These are phyloP conservation scores for Petrocephalus zakoni DNA, from an alignment of 2,113 vertebrate genomes.

Conservation along the genomic window DNA sequence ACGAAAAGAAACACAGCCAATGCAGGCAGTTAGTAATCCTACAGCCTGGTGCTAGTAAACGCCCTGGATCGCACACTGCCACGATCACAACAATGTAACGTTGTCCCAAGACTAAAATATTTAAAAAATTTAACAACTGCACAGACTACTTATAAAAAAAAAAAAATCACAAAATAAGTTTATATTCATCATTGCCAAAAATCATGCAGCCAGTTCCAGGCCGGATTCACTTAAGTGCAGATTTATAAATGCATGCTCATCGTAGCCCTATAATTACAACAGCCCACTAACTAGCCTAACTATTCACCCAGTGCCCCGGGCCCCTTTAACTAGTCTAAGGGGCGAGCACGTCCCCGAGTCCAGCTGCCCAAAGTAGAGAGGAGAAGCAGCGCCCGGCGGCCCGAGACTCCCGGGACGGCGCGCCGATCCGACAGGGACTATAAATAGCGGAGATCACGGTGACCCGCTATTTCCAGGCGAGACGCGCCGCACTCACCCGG, in stretches of 20 bases:
- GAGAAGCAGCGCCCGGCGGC: not conserved
- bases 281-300: not conserved
- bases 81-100: not conserved
- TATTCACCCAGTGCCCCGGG: not conserved
- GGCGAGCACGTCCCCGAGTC: not conserved
- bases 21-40: not conserved
- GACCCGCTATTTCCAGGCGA: not conserved
- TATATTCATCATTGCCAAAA: not conserved
- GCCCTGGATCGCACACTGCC: not conserved
- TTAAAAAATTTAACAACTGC: not conserved
- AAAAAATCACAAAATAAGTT: not conserved
- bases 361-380: not conserved
- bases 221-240: not conserved
- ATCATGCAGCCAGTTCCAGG: not conserved
- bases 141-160: not conserved
- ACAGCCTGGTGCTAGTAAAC: not conserved
- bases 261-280: not conserved
- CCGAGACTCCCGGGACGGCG: not conserved
- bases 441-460: conserved; percentile 13
- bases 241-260: not conserved
- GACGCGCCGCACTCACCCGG: conserved; percentile 8
- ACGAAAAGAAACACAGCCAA: not conserved
- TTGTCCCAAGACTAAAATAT: not conserved
- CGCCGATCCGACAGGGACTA: conserved; percentile 6
- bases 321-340: not conserved